Conservation (phyloP, 2,797 vertebrate genomes). For the Darevskia mixta region DNA sequence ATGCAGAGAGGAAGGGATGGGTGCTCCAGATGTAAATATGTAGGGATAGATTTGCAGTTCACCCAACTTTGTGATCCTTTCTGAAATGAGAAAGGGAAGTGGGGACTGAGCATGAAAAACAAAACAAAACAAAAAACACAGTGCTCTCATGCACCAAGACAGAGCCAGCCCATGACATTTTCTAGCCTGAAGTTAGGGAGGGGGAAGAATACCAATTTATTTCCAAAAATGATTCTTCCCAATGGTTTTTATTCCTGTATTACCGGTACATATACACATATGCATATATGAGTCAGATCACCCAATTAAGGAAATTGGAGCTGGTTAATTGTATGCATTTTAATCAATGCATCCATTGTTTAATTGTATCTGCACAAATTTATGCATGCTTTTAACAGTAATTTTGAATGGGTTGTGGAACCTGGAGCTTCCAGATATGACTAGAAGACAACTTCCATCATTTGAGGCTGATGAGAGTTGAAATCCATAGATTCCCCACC, state of each 20-base stretch:
- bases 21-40: not conserved
- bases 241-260: not conserved
- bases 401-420: not conserved
- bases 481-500: too few species aligned
- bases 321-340: not conserved
- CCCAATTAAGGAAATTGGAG: not conserved
- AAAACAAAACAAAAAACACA: too few species aligned
- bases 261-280: too few species aligned
- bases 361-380: not conserved
- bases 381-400: not conserved
- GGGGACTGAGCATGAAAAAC: not conserved
- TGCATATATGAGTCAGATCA: not conserved
- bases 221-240: too few species aligned
- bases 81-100: not conserved
- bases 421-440: too few species aligned
- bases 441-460: too few species aligned
- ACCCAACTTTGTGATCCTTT: not conserved
- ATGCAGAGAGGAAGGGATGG: not conserved
- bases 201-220: too few species aligned
- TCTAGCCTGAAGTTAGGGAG: too few species aligned
- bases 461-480: too few species aligned
- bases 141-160: not conserved
- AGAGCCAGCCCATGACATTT: too few species aligned
- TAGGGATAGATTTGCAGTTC: not conserved
- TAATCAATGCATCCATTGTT: not conserved